phyloP scores from a whole-genome alignment of 2,113 vertebrate species.

The Zosterops borbonicus region DNA sequence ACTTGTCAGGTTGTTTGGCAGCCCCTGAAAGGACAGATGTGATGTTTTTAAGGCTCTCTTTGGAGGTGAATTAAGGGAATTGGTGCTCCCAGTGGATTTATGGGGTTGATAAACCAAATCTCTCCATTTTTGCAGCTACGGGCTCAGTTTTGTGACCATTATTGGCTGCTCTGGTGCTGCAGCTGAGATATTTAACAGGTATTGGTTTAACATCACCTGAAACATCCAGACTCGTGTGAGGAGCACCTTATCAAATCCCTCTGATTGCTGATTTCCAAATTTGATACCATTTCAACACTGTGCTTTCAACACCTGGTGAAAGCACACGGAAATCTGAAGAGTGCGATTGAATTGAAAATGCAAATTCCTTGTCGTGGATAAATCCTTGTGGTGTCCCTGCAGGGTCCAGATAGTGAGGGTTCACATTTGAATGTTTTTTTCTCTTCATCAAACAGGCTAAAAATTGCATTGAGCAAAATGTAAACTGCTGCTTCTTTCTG shows the following conservation, averaged over 20 bases:
- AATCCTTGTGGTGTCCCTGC: background rate
- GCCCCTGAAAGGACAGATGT: background rate
- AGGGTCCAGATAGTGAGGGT: background rate
- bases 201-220: background rate
- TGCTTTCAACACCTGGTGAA: background rate
- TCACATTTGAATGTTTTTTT: background rate
- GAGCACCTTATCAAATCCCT: background rate
- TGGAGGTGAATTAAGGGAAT: background rate
- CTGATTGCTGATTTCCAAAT: background rate
- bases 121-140: background rate
- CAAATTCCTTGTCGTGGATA: background rate
- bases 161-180: background rate
- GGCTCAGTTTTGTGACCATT: background rate
- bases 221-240: background rate
- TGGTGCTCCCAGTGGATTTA: background rate
- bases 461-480: background rate
- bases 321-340: background rate
- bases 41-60: background rate
- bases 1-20: background rate
- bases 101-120: background rate
- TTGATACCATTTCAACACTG: background rate
- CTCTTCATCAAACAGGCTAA: background rate
- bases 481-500: background rate
- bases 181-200: background rate
- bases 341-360: rapidly evolving